phyloP scores from a whole-genome alignment of 2,888 invertebrate species.

The Tridacna gigas region DNA sequence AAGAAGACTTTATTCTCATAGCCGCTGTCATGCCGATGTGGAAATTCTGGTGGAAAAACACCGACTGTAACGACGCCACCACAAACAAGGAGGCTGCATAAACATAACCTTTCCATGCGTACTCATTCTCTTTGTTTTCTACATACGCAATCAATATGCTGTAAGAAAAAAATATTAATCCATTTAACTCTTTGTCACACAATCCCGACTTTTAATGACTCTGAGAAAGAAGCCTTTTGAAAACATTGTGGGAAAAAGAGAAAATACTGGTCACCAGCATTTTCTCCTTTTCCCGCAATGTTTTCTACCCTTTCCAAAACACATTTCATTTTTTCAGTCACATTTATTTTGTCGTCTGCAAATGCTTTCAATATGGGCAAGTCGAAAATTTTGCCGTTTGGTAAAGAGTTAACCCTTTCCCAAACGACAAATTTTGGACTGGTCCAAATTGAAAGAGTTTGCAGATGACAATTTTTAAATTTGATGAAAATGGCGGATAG shows the following conservation, averaged over 20 bases:
- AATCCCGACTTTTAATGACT: no score
- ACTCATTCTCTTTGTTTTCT: slow-evolving; percentile 59
- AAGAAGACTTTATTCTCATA: slow-evolving; percentile 93
- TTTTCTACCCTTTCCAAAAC: background rate
- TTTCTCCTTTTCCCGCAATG: slow-evolving; percentile 1
- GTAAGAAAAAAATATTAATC: background rate
- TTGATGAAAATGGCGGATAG: no score
- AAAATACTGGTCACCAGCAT: background rate
- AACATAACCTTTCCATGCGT: slow-evolving; percentile 94
- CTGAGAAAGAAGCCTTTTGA: no score
- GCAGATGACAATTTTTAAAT: no score
- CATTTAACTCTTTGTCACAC: background rate
- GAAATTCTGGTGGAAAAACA: slow-evolving; percentile 95
- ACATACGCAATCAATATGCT: slow-evolving; percentile 63
- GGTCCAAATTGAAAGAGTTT: no score
- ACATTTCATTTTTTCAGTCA: no score
- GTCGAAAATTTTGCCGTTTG: no score
- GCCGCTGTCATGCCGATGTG: slow-evolving; percentile 92
- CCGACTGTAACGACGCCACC: slow-evolving; percentile 92
- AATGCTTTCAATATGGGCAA: no score
- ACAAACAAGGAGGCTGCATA: slow-evolving; percentile 91
- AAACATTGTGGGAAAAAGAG: background rate
- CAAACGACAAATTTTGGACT: no score
- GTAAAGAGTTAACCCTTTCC: no score
- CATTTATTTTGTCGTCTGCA: no score